Evolutionary conservation across 1,140 invertebrate species (phyloP).

Genomic region (Caenorhabditis brenneri): DNA sequence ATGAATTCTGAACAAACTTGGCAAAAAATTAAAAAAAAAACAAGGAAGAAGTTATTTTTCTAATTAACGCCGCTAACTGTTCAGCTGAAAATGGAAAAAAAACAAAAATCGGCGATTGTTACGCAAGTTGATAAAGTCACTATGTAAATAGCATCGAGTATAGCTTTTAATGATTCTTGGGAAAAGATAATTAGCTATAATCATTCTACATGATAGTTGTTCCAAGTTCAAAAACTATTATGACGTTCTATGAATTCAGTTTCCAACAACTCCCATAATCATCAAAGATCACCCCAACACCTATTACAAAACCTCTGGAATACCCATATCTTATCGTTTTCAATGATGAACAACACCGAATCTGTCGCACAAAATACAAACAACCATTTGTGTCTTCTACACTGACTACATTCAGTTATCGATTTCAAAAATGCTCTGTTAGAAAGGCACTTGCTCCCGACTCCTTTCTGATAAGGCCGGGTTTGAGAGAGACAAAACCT

Average conservation of each 20-base stretch:
- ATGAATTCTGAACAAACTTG: too few species aligned
- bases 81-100: too few species aligned
- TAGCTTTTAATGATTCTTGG: neutral
- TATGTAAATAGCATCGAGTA: too few species aligned
- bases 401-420: neutral
- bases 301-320: neutral
- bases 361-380: neutral
- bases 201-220: too few species aligned
- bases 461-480: neutral
- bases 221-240: too few species aligned
- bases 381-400: neutral
- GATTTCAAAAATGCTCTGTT: constrained; percentile 8
- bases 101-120: too few species aligned
- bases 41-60: too few species aligned
- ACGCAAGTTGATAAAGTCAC: too few species aligned
- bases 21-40: too few species aligned
- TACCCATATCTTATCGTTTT: neutral
- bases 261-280: neutral
- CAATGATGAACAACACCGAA: neutral
- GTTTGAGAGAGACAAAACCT: neutral
- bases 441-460: neutral
- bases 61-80: too few species aligned
- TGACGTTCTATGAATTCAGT: too few species aligned
- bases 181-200: neutral
- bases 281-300: neutral